Conservation (phyloP, 2,797 vertebrate species). For the Crax fasciolata region DNA sequence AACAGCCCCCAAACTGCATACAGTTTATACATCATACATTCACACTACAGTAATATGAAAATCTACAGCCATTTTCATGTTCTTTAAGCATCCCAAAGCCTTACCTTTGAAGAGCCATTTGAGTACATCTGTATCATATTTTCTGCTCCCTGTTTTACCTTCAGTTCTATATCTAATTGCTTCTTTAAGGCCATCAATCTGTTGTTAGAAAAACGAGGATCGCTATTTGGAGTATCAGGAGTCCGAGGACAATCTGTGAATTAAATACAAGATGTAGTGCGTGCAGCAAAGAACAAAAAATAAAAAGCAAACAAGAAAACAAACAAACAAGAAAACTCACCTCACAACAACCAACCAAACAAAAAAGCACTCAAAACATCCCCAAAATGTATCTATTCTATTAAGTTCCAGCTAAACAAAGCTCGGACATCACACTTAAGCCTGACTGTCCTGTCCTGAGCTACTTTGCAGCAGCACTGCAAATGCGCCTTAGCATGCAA, state of each 20-base stretch:
- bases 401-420: slow-evolving; percentile 36
- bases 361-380: neutral
- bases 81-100: slow-evolving; percentile 45
- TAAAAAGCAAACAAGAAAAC: neutral
- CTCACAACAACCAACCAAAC: fast-evolving
- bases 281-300: neutral
- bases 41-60: neutral
- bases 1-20: neutral
- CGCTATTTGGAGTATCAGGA: slow-evolving; percentile 94
- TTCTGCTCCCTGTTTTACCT: slow-evolving; percentile 98
- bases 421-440: neutral
- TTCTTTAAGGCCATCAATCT: slow-evolving; percentile 93
- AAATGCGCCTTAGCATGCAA: slow-evolving; percentile 57
- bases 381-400: neutral
- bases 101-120: slow-evolving; percentile 95
- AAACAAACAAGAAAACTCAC: no score
- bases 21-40: neutral
- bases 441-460: slow-evolving; percentile 9
- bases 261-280: slow-evolving; percentile 31
- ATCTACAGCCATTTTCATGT: neutral
- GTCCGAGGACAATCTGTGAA: slow-evolving; percentile 93
- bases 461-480: slow-evolving; percentile 29
- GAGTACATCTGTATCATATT: slow-evolving; percentile 99
- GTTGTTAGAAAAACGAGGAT: slow-evolving; percentile 90
- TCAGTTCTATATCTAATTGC: slow-evolving; percentile 96